Percentiles rank a stretch among this genome's conserved stretches.
phyloP scores from a whole-genome alignment of 2,797 vertebrate genomes.

The Mus minutoides region DNA sequence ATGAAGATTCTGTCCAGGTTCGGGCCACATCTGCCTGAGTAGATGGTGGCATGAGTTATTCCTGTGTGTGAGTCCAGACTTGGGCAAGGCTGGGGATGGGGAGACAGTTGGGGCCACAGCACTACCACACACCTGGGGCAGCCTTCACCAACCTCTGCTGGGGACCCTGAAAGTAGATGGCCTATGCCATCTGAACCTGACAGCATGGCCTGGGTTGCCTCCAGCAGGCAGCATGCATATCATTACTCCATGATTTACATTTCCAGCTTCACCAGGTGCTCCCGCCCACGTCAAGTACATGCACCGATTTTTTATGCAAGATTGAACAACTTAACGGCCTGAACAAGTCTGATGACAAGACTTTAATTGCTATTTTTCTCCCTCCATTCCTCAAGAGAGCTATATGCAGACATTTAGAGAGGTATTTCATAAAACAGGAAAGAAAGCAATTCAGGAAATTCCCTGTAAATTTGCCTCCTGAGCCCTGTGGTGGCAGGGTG shows the following conservation, averaged over 20 bases:
- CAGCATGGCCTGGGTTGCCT: neutral
- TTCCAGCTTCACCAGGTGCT: conserved; percentile 74
- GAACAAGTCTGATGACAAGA: conserved; percentile 80
- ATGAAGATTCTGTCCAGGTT: neutral
- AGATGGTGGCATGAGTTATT: neutral
- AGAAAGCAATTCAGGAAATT: conserved; percentile 3
- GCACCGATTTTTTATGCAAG: conserved; percentile 74
- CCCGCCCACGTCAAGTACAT: conserved; percentile 46
- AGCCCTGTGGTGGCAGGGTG: neutral
- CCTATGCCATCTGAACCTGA: neutral
- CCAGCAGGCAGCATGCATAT: neutral
- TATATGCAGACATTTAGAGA: conserved; percentile 35
- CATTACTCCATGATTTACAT: conserved; percentile 64
- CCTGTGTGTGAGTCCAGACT: rapidly evolving
- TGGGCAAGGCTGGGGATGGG: neutral
- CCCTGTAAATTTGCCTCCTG: neutral
- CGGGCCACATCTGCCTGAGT: rapidly evolving
- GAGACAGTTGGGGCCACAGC: neutral
- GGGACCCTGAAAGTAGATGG: neutral
- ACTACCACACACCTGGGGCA: too few relatives aligned
- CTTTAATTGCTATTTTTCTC: conserved; percentile 77
- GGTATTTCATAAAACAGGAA: neutral
- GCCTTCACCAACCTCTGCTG: neutral
- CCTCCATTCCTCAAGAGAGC: conserved; percentile 59
- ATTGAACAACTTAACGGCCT: conserved; percentile 78